Evolutionary conservation across 1,140 invertebrate species (phyloP), one percentile per base, ranked within the genome.

Genomic region (Lasioglossum albipes): DNA sequence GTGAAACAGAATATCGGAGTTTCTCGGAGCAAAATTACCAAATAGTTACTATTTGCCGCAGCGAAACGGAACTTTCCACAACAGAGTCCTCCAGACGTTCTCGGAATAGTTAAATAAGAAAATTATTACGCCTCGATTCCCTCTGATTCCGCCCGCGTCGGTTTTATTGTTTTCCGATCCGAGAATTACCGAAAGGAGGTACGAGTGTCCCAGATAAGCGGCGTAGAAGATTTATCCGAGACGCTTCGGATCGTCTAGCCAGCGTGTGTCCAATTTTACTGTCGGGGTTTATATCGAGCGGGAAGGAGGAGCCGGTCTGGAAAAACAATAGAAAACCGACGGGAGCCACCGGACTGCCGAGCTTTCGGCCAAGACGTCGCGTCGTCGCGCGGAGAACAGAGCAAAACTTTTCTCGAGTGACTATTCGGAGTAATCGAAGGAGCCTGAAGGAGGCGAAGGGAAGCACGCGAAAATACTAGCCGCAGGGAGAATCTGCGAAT

Each of bases 371-470:
- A 31, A 64, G 57, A 59, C 61, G 65, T 45, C 52, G 45, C 41
- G 41, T 27, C 62, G 27, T 27, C 27, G 64, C 36, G 64, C 0
- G 36, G 64, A 10, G n/a, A 66, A 66, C 64, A 12, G 59, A 27
- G 59, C 6, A 7, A 22, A 22, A 67, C n/a, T 6, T 52, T 49
- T 27, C 57, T 59, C 42, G 42, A 68, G 66, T 49, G 42, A 18
- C 42, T 12, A 12, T 49, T 68, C 12, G n/a, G 66, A 16, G 45
- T 49, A 68, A 68, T 68, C 66, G 66, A 68, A 68, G 65, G 49
- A 67, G 10, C n/a, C 12, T 42, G 12, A n/a, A 16, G 61, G n/a
- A 64, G 18, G 27, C 41, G 70, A 59, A 59, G 5, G 36, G 12
- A 20, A 61, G 42, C 36, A 36, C 27, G 61, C 31, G 7, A 74